Conservation (phyloP, 2,113 vertebrate genomes). For the Cebus imitator region DNA sequence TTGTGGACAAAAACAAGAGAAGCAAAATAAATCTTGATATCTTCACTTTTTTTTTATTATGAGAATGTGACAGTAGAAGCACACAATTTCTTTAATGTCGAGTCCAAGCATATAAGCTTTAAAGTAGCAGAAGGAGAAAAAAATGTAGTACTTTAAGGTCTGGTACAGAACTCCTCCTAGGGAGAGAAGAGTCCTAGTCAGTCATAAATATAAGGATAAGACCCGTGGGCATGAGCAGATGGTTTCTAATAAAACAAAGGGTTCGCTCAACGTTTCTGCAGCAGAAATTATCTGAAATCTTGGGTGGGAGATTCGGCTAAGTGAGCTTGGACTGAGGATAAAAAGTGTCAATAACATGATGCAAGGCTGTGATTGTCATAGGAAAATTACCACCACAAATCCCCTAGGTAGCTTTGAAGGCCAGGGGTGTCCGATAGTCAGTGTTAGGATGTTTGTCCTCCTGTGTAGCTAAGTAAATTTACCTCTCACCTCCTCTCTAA, state of each 20-base stretch:
- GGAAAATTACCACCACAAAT: neutral
- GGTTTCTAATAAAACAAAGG: constrained; percentile 60
- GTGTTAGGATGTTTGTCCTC: neutral
- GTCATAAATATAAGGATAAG: constrained; percentile 53
- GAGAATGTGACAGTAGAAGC: neutral
- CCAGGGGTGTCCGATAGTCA: neutral
- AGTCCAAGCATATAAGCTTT: neutral
- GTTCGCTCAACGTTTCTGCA: neutral
- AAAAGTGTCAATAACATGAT: neutral
- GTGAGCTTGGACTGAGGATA: neutral
- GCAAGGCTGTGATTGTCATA: neutral
- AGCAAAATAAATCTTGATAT: neutral
- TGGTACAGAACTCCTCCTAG: constrained; percentile 28
- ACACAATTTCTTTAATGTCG: neutral
- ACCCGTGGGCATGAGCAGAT: constrained; percentile 63
- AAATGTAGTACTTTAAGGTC: constrained; percentile 10
- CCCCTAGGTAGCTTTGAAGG: neutral
- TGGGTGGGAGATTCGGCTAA: neutral
- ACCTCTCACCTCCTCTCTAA: neutral
- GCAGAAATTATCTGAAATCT: constrained; percentile 42
- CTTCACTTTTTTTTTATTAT: neutral
- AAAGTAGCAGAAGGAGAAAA: constrained; percentile 17
- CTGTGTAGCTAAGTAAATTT: neutral
- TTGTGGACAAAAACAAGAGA: neutral
- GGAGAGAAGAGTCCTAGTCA: constrained; percentile 31